Evolutionary conservation across 2,113 vertebrate genomes (phyloP), one percentile per base, ranked within the genome.

Genomic region (Tauraco erythrolophus): DNA sequence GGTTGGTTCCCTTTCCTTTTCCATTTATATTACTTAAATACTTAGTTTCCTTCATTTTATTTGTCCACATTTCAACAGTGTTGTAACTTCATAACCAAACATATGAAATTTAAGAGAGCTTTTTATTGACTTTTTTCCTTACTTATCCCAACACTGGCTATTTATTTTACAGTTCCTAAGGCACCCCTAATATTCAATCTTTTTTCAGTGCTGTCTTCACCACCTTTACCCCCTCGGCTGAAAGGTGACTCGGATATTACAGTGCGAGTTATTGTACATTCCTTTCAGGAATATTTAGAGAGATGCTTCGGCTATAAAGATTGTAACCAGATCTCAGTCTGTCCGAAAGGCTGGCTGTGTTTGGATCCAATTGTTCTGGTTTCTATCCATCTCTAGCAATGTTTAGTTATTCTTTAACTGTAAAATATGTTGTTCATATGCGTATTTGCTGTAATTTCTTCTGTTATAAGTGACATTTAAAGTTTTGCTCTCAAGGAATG

Each of bases 351-450:
- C 58, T 90, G 64, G 35, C 50, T 50, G 39, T 94, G 76, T 95
- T 97, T 72, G 71, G 88, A 94, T 84, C 83, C 37, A 65, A 22
- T 75, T 87, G 82, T 54, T 96, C 90, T 93, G 78, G 62, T 86
- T 97, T 93, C 70, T 92, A 83, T 92, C 75, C 37, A 58, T 33
- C 54, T 64, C 81, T 35, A 82, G 62, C 25, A 90, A 58, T 90
- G 93, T 91, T 94, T 93, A 87, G 76, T 45, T 95, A 62, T n/a
- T 11, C n/a, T 91, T 84, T 84, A 85, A 65, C 51, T 81, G 62
- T 60, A 91, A 89, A 74, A 76, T 2, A 70, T 62, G 41, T 80
- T 96, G 78, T 58, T 94, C 70, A 35, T 62, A 62, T 24, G 62
- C 3, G 1, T 51, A 62, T 76, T 92, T 94, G 45, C 62, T 77